Evolutionary conservation across 2,888 invertebrate genomes (phyloP).

Genomic region (Alentia gelatinosa): DNA sequence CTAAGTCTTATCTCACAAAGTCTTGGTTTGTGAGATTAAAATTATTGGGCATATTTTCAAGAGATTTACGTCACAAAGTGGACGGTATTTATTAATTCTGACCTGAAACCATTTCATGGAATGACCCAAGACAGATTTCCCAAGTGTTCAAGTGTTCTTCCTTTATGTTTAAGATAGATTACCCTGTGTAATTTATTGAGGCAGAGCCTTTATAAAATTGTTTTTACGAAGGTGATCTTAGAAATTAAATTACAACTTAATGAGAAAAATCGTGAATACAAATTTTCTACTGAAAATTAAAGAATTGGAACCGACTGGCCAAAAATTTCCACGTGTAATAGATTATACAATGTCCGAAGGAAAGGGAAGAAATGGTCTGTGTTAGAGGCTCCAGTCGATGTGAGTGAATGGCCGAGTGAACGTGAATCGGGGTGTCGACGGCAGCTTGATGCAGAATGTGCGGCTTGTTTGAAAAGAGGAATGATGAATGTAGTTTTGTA

Average conservation of each 20-base stretch:
- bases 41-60: neutral
- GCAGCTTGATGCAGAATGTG: neutral
- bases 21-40: no score
- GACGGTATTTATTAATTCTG: neutral
- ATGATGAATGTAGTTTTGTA: neutral
- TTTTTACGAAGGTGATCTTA: neutral
- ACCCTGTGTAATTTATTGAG: neutral
- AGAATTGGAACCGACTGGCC: neutral
- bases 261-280: neutral
- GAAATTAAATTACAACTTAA: neutral
- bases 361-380: neutral
- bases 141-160: constrained; percentile 1
- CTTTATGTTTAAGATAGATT: neutral
- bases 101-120: neutral
- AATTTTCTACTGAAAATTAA: neutral
- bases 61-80: neutral
- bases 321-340: neutral
- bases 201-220: neutral
- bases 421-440: neutral
- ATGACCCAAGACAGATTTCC: neutral
- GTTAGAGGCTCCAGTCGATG: neutral
- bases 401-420: neutral
- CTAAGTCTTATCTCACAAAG: neutral
- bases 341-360: no score
- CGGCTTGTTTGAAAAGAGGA: neutral